Percentiles rank a stretch among this genome's conserved stretches.
These are phyloP conservation scores for Falco concolor DNA, from an alignment of 2,797 vertebrate species.

Conservation along the genomic window DNA sequence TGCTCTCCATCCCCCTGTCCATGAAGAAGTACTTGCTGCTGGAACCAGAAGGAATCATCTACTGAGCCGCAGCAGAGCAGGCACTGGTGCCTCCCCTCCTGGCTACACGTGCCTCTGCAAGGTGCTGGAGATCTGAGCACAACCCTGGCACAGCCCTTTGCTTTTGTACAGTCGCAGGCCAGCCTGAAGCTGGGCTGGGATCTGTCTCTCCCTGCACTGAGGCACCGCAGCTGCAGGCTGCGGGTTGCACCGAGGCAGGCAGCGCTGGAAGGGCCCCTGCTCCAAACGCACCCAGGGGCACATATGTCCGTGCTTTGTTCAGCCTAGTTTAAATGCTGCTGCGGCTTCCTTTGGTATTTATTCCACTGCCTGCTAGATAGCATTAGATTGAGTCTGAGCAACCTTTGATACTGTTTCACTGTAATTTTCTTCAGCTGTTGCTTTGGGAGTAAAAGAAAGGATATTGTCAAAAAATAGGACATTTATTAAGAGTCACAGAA, in stretches of 20 bases:
- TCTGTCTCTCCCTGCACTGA: neutral
- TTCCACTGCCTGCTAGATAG: neutral
- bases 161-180: neutral
- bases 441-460: neutral
- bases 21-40: conserved; percentile 86
- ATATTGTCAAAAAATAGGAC: neutral
- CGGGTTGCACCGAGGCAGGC: neutral
- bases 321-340: neutral
- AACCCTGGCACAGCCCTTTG: neutral
- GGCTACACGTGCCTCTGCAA: accelerated
- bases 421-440: neutral
- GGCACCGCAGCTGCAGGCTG: neutral
- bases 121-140: neutral
- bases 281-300: neutral
- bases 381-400: neutral
- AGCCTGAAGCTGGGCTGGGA: neutral
- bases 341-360: neutral
- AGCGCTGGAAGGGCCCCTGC: neutral
- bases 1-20: conserved; percentile 79
- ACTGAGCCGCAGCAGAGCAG: conserved; percentile 53
- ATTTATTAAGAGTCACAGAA: neutral
- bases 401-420: neutral
- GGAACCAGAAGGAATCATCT: conserved; percentile 84
- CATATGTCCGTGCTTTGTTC: neutral
- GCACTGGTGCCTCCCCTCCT: accelerated